phyloP scores from a whole-genome alignment of 2,888 invertebrate genomes.

The Fabriciana adippe region DNA sequence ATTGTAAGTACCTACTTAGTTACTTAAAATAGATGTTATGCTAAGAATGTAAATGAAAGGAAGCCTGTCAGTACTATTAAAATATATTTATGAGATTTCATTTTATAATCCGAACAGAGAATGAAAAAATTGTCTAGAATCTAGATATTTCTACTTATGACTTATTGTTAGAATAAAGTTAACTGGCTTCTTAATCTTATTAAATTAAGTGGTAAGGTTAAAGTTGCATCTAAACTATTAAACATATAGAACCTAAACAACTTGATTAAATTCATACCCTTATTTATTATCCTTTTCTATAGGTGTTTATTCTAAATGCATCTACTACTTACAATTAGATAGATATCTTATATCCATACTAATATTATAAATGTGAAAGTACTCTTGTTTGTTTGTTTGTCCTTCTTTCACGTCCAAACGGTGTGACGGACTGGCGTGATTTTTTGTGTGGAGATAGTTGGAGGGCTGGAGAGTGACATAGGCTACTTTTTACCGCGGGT shows the following conservation, averaged over 20 bases:
- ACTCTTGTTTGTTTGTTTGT: too few species aligned
- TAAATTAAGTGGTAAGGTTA: slow-evolving; percentile 22
- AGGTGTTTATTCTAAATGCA: too few species aligned
- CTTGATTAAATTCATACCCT: background rate
- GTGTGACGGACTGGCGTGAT: too few species aligned
- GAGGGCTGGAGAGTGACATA: too few species aligned
- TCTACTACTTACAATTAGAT: too few species aligned
- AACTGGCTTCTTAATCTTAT: slow-evolving; percentile 37
- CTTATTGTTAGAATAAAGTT: slow-evolving; percentile 27
- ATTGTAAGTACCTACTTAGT: background rate
- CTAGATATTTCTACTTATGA: slow-evolving; percentile 32
- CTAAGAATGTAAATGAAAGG: slow-evolving; percentile 21
- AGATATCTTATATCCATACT: too few species aligned
- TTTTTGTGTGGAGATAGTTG: too few species aligned
- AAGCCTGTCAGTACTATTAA: slow-evolving; percentile 29
- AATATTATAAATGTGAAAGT: too few species aligned
- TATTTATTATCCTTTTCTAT: background rate
- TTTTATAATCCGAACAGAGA: slow-evolving; percentile 25
- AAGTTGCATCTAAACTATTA: slow-evolving; percentile 19
- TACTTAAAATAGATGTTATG: background rate
- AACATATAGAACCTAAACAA: background rate
- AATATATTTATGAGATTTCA: slow-evolving; percentile 23
- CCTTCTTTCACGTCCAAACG: too few species aligned
- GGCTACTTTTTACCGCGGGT: too few species aligned
- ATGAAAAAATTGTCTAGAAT: slow-evolving; percentile 26